Evolutionary conservation across 1,140 invertebrate species (phyloP).

Genomic region (Gryllus bimaculatus): DNA sequence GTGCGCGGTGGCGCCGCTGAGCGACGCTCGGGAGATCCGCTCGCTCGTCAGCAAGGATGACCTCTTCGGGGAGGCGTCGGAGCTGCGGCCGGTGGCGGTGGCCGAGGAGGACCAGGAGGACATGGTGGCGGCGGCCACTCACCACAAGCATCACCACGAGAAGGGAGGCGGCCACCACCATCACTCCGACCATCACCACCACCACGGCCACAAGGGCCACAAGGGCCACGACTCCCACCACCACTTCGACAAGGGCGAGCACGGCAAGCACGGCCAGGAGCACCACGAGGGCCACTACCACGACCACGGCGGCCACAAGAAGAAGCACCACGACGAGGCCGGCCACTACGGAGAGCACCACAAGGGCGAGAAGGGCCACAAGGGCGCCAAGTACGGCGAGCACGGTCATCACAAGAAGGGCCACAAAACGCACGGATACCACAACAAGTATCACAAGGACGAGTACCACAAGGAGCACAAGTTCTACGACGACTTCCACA

Average conservation of each 20-base stretch:
- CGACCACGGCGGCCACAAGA: slow-evolving; percentile 62
- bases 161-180: slow-evolving; percentile 53
- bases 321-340: slow-evolving; percentile 62
- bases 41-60: neutral
- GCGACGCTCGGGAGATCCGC: neutral
- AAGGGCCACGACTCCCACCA: slow-evolving; percentile 57
- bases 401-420: slow-evolving; percentile 56
- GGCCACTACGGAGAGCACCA: slow-evolving; percentile 58
- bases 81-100: neutral
- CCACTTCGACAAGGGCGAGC: slow-evolving; percentile 55
- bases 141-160: slow-evolving; percentile 17
- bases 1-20: neutral
- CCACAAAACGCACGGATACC: slow-evolving; percentile 46
- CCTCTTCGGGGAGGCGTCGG: slow-evolving; percentile 7
- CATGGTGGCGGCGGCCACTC: slow-evolving; percentile 7
- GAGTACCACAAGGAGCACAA: slow-evolving; percentile 76
- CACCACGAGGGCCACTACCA: slow-evolving; percentile 59
- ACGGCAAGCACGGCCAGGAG: slow-evolving; percentile 61
- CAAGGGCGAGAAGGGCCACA: slow-evolving; percentile 61
- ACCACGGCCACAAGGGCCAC: slow-evolving; percentile 53
- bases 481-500: slow-evolving; percentile 72
- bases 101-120: neutral
- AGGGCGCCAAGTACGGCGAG: slow-evolving; percentile 57
- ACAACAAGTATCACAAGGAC: slow-evolving; percentile 60
- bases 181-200: slow-evolving; percentile 49